Percentiles rank a stretch among this genome's conserved stretches.
Conservation (phyloP, 2,113 vertebrate species). For the Elaphurus davidianus region DNA sequence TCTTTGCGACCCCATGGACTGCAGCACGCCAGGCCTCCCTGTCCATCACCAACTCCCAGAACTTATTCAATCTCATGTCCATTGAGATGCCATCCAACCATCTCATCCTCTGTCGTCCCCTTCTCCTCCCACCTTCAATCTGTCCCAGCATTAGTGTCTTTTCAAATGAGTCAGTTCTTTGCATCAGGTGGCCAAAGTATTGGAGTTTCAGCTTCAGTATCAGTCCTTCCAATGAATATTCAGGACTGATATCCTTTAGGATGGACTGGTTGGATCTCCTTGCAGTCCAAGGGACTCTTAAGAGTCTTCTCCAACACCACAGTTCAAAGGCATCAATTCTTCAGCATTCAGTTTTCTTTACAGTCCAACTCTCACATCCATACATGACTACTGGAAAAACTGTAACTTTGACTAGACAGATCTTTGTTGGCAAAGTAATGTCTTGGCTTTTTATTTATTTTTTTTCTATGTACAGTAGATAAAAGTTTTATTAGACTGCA, state of each 20-base stretch:
- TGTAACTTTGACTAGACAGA: neutral
- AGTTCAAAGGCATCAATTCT: neutral
- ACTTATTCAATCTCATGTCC: neutral
- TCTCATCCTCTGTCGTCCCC: neutral
- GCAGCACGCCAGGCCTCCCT: accelerated
- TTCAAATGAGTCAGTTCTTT: neutral
- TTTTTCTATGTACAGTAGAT: too few species aligned
- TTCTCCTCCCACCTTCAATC: neutral
- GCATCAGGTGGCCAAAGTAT: neutral
- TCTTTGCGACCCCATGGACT: neutral
- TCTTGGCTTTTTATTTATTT: neutral
- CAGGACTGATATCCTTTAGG: neutral
- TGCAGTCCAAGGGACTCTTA: neutral
- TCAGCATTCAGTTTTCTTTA: neutral
- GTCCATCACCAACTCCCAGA: neutral
- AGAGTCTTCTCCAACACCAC: neutral
- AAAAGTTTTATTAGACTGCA: too few species aligned
- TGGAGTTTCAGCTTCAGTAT: neutral
- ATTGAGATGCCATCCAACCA: neutral
- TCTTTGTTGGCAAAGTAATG: neutral
- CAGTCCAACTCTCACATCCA: neutral
- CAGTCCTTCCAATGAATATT: neutral
- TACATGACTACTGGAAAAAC: neutral
- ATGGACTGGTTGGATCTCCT: neutral
- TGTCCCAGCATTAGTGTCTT: neutral